Evolutionary conservation across 2,888 invertebrate genomes (phyloP).

Genomic region (Eudemis profundana): DNA sequence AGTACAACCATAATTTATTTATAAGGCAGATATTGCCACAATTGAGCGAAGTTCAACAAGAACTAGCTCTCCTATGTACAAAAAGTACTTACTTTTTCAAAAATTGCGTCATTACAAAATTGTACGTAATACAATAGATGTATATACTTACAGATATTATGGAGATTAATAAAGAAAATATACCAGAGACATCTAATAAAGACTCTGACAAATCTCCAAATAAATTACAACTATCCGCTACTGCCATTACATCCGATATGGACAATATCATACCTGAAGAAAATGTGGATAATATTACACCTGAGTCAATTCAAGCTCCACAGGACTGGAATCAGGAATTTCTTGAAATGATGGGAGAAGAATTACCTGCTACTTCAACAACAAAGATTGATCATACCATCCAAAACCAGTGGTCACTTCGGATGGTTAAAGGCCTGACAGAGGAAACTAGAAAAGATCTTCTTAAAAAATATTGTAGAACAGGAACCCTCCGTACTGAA

Average conservation of each 20-base stretch:
- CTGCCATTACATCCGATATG: too few species aligned
- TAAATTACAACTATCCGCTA: not conserved
- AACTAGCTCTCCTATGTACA: not conserved
- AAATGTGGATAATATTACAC: too few species aligned
- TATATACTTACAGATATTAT: not conserved
- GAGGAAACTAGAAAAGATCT: not conserved
- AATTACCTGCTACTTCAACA: not conserved
- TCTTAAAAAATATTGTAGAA: not conserved
- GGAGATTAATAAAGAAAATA: too few species aligned
- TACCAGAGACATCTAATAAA: too few species aligned
- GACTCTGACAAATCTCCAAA: conserved; percentile 1
- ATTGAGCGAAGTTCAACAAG: not conserved
- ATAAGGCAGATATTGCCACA: not conserved
- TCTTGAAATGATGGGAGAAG: conserved; percentile 9
- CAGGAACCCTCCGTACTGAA: not conserved
- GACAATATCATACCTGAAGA: not conserved
- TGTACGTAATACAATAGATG: too few species aligned
- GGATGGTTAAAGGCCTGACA: not conserved
- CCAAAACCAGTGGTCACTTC: not conserved
- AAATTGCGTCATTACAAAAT: too few species aligned
- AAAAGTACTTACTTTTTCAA: too few species aligned
- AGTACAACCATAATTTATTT: not conserved
- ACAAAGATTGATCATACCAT: not conserved
- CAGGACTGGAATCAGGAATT: conserved; percentile 4
- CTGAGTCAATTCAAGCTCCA: not conserved